These are phyloP conservation scores for Pollenia labialis DNA, from an alignment of 2,888 invertebrate species.

Conservation along the genomic window DNA sequence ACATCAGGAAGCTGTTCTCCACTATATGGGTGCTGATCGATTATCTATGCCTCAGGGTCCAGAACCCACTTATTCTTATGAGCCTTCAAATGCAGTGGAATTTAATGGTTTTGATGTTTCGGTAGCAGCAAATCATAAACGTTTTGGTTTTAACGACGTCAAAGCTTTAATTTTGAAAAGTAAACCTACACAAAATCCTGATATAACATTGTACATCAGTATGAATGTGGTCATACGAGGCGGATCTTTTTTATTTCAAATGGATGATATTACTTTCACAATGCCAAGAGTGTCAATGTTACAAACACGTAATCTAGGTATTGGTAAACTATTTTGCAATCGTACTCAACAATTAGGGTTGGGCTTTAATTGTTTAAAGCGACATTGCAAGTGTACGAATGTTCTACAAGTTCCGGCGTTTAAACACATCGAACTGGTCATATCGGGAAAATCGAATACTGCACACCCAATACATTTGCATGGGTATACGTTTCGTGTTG, in stretches of 20 bases:
- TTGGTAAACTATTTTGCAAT: slow-evolving; percentile 80
- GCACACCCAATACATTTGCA: slow-evolving; percentile 81
- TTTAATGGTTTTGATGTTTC: slow-evolving; percentile 79
- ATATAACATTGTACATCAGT: slow-evolving; percentile 79
- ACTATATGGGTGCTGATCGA: slow-evolving; percentile 78
- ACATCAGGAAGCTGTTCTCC: slow-evolving; percentile 81
- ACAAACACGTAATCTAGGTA: slow-evolving; percentile 80
- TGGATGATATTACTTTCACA: slow-evolving; percentile 80
- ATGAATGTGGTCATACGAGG: slow-evolving; percentile 77
- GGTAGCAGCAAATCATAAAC: slow-evolving; percentile 49
- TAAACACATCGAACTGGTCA: slow-evolving; percentile 79
- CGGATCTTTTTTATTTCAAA: slow-evolving; percentile 79
- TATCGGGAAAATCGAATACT: slow-evolving; percentile 77
- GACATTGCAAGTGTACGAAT: slow-evolving; percentile 80
- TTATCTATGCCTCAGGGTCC: slow-evolving; percentile 74
- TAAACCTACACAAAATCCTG: slow-evolving; percentile 72
- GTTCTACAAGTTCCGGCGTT: slow-evolving; percentile 81
- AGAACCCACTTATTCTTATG: slow-evolving; percentile 77
- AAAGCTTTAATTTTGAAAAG: slow-evolving; percentile 73
- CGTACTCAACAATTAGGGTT: slow-evolving; percentile 77
- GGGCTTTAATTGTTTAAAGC: slow-evolving; percentile 78
- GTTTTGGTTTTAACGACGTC: slow-evolving; percentile 75
- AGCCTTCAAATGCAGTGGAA: slow-evolving; percentile 76
- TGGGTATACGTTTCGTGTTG: slow-evolving; percentile 81
- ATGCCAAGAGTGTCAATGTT: slow-evolving; percentile 79